Conservation (phyloP, 2,888 invertebrate species). For the Orthonevra nobilis region DNA sequence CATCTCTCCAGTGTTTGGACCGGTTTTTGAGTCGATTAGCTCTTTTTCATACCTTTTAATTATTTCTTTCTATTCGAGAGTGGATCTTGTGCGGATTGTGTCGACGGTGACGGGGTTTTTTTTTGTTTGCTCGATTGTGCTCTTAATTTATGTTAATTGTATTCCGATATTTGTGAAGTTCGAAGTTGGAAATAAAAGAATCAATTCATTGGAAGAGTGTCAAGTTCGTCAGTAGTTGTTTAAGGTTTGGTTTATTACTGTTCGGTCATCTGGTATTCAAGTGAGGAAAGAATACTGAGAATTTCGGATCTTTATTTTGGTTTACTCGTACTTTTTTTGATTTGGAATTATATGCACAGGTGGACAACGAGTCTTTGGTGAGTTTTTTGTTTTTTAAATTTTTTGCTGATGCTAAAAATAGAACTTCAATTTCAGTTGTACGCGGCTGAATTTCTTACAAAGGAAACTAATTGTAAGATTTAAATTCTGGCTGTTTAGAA, state of each 20-base stretch:
- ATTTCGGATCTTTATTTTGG: not conserved
- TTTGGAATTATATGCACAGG: not conserved
- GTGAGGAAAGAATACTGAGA: not conserved
- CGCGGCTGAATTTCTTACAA: too few relatives aligned
- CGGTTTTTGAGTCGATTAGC: constrained; percentile 14
- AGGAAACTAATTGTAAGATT: too few relatives aligned
- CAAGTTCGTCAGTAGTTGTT: not conserved
- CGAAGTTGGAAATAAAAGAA: not conserved
- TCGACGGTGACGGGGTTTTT: too few relatives aligned
- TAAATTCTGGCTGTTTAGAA: too few relatives aligned
- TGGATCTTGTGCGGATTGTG: too few relatives aligned
- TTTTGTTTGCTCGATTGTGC: constrained; percentile 10
- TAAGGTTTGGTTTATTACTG: not conserved
- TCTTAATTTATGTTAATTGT: constrained; percentile 30
- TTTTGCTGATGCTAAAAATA: too few relatives aligned
- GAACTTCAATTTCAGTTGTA: too few relatives aligned
- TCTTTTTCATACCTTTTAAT: too few relatives aligned
- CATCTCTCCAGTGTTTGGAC: constrained; percentile 19
- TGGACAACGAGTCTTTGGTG: not conserved
- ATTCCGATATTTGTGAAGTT: not conserved
- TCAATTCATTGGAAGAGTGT: constrained; percentile 17
- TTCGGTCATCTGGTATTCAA: constrained; percentile 1
- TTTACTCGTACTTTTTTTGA: not conserved
- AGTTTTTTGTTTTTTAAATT: not conserved
- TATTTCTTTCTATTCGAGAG: too few relatives aligned